Percentiles rank a stretch among this genome's conserved stretches.
phyloP scores from a whole-genome alignment of 2,113 vertebrate species.

The Condylura cristata region DNA sequence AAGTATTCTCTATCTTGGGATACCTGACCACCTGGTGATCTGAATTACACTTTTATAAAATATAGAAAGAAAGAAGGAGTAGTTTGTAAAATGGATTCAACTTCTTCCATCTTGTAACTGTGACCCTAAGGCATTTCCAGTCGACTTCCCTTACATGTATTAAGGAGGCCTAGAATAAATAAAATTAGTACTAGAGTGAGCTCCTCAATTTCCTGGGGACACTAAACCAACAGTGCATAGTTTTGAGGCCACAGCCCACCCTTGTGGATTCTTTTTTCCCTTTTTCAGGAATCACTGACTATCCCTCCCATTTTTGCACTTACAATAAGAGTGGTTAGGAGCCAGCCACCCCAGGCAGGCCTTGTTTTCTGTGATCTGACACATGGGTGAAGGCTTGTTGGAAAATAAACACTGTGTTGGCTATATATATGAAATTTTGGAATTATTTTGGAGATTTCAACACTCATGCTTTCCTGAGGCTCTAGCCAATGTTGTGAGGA shows the following conservation, averaged over 20 bases:
- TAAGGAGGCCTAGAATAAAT: constrained; percentile 21
- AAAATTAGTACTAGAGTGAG: not conserved
- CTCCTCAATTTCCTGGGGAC: not conserved
- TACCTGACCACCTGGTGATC: not conserved
- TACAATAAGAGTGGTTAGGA: not conserved
- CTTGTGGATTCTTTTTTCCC: not conserved
- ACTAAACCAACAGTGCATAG: not conserved
- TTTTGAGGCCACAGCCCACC: not conserved
- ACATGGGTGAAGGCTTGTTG: not conserved
- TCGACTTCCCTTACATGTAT: not conserved
- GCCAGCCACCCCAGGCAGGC: not conserved
- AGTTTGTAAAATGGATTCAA: not conserved
- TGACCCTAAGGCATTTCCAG: not conserved
- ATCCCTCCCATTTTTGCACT: not conserved
- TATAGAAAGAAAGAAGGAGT: constrained; percentile 17
- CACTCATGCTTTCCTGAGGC: not conserved
- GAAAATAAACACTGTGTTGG: not conserved
- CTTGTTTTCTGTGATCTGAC: not conserved
- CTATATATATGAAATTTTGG: not conserved
- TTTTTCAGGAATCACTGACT: not conserved
- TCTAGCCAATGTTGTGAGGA: not conserved
- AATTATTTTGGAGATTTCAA: constrained; percentile 25
- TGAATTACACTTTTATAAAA: constrained; percentile 39
- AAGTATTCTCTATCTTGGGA: not conserved
- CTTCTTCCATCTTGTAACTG: not conserved